Evolutionary conservation across 2,113 vertebrate species (phyloP).

Genomic region (Colinus virginianus): DNA sequence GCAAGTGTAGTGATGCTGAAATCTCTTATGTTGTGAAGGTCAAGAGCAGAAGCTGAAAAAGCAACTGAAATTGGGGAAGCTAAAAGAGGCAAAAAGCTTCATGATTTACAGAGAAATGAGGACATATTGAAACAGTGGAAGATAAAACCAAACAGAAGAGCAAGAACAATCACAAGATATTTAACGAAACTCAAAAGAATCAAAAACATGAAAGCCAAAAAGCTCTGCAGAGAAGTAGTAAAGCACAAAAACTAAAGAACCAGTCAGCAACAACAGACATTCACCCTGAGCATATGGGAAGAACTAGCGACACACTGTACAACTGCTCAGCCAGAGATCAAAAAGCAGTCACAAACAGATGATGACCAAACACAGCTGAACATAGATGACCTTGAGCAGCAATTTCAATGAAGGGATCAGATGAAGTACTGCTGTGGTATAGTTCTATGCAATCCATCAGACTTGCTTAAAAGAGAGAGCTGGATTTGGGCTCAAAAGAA

Average conservation of each 20-base stretch:
- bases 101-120: conserved; percentile 20
- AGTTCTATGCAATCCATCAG: not conserved
- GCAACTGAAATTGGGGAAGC: conserved; percentile 29
- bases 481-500: not conserved
- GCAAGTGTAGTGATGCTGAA: not conserved
- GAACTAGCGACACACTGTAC: conserved; percentile 8
- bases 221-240: not conserved
- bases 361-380: conserved; percentile 1
- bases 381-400: not conserved
- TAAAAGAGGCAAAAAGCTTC: conserved; percentile 22
- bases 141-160: conserved; percentile 27
- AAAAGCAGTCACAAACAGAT: conserved; percentile 47
- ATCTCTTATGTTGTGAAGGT: not conserved
- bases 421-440: not conserved
- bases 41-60: conserved; percentile 19
- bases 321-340: conserved; percentile 2
- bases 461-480: not conserved
- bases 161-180: conserved; percentile 13
- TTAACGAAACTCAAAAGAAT: not conserved
- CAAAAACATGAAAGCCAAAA: not conserved
- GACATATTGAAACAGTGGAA: conserved; percentile 22
- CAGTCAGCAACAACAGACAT: conserved; percentile 12
- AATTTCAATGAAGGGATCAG: not conserved
- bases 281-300: not conserved
- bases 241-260: not conserved